Conservation (phyloP, 2,888 invertebrate genomes). For the Cecidostiba fungosa region DNA sequence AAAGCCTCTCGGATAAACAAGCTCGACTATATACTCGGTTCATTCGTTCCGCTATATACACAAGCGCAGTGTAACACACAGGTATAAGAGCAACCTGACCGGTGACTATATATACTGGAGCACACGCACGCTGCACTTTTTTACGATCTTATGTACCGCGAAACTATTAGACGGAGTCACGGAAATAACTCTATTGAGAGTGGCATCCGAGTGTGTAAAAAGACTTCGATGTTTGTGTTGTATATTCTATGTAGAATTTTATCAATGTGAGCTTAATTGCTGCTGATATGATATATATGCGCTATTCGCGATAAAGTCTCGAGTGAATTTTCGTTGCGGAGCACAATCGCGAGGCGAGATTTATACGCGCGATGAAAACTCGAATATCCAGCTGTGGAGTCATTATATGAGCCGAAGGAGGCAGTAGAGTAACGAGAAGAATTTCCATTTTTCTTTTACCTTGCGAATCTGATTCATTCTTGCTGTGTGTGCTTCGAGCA, state of each 20-base stretch:
- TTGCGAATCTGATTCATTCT: background rate
- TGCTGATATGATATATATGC: background rate
- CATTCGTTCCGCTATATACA: constrained; percentile 3
- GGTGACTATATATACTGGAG: background rate
- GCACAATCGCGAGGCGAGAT: constrained; percentile 9
- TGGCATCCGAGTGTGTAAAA: no score
- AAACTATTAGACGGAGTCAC: constrained; percentile 6
- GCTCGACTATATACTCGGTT: background rate
- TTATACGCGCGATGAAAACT: constrained; percentile 31
- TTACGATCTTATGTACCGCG: background rate
- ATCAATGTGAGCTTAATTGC: background rate
- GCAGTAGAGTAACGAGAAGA: background rate
- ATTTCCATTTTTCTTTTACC: background rate
- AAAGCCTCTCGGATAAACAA: constrained; percentile 72
- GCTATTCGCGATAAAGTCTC: background rate
- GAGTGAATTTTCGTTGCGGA: background rate
- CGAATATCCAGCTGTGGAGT: background rate
- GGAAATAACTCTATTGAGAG: constrained; percentile 4
- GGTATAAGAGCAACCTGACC: background rate
- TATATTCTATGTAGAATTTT: background rate
- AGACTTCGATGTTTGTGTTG: no score
- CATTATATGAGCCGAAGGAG: background rate
- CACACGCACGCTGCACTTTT: background rate
- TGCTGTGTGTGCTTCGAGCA: no score
- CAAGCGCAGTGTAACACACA: background rate